Conservation (phyloP, 1,140 invertebrate genomes). For the Lerema accius region DNA sequence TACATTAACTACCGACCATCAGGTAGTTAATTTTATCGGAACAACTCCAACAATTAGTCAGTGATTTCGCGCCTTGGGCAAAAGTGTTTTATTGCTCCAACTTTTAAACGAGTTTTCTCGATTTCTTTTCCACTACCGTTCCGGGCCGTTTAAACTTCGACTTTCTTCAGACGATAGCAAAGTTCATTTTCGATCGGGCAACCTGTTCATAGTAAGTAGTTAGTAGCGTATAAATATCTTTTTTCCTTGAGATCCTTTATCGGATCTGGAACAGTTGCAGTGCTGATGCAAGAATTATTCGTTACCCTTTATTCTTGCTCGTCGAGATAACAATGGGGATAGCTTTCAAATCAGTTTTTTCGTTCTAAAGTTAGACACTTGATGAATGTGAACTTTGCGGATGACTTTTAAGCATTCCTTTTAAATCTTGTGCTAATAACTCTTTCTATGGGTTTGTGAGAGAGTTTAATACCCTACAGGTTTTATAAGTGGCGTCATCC, state of each 20-base stretch:
- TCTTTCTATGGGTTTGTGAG: background rate
- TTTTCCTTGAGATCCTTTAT: conserved; percentile 35
- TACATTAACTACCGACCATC: conserved; percentile 33
- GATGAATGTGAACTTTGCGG: background rate
- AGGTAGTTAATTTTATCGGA: conserved; percentile 42
- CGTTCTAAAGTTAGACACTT: background rate
- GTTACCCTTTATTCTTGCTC: conserved; percentile 34
- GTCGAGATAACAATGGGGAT: conserved; percentile 34
- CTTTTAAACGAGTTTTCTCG: conserved; percentile 11
- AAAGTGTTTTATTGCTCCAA: conserved; percentile 45
- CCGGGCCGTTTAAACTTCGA: background rate
- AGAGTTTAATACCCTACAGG: too few species aligned
- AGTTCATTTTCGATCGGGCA: background rate
- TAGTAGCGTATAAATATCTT: conserved; percentile 36
- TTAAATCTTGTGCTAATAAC: background rate
- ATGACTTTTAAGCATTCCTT: background rate
- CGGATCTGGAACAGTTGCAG: conserved; percentile 35
- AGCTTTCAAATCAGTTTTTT: conserved; percentile 3
- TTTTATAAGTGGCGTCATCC: too few species aligned
- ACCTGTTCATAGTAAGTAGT: conserved; percentile 2
- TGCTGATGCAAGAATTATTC: conserved; percentile 47
- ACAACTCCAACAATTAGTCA: conserved; percentile 44
- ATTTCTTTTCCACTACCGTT: conserved; percentile 7
- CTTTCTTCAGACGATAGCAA: background rate
- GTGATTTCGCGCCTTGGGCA: conserved; percentile 41